A percentile compares a stretch with the other conserved stretches of the same genome.
These are phyloP conservation scores for Numenius arquata DNA, from an alignment of 2,113 vertebrate species.

Conservation along the genomic window DNA sequence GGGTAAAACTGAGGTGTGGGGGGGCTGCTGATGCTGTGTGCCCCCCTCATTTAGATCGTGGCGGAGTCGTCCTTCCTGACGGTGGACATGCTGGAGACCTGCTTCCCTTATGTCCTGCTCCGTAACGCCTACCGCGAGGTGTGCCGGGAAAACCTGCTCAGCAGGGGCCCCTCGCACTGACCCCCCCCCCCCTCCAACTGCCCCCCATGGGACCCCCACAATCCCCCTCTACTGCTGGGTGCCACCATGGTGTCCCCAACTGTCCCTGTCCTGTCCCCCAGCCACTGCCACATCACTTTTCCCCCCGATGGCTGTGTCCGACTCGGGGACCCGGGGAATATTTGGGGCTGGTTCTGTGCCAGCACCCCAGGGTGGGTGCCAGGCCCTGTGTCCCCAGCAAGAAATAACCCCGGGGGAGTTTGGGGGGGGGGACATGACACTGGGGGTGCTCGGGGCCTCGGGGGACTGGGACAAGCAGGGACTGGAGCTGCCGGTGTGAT, in stretches of 20 bases:
- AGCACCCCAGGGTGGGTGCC: neutral
- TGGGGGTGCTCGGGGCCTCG: neutral
- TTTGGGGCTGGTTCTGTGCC: neutral
- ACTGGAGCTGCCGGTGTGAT: neutral
- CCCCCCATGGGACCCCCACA: too few relatives aligned
- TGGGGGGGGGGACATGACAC: neutral
- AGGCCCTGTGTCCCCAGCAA: too few relatives aligned
- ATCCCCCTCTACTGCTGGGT: neutral
- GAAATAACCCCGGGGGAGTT: neutral
- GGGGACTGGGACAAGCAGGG: neutral
- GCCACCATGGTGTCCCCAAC: neutral
- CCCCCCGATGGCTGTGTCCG: rapidly evolving
- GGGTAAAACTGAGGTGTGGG: too few relatives aligned
- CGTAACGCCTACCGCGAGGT: slow-evolving; percentile 91
- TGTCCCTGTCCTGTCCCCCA: neutral
- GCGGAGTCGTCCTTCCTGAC: slow-evolving; percentile 89
- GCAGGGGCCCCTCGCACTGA: slow-evolving; percentile 46
- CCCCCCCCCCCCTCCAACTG: neutral
- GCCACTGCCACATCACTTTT: neutral
- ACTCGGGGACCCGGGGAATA: too few relatives aligned
- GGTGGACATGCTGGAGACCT: slow-evolving; percentile 89
- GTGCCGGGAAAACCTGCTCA: slow-evolving; percentile 70
- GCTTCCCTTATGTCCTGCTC: slow-evolving; percentile 90
- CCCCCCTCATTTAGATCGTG: slow-evolving; percentile 77
- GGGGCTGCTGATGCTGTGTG: neutral